Conservation (phyloP, 2,113 vertebrate species). For the Sclerurus mexicanus region DNA sequence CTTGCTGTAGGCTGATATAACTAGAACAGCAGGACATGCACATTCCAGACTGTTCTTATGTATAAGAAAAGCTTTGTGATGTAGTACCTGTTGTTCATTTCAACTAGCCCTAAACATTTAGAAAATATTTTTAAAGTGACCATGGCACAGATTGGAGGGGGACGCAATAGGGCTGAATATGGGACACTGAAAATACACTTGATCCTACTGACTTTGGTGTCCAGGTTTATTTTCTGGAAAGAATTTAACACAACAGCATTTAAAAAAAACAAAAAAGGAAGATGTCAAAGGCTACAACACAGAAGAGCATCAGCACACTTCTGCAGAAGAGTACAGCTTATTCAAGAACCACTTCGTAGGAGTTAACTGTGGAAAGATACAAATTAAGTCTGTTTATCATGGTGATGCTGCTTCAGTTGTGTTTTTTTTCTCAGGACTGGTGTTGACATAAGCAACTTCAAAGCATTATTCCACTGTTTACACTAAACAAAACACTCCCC, state of each 20-base stretch:
- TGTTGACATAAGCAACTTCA: constrained; percentile 62
- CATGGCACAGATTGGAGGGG: not conserved
- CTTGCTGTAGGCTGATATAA: not conserved
- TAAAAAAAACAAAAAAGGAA: not conserved
- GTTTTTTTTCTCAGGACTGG: not conserved
- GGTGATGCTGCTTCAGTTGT: not conserved
- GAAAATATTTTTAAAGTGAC: not conserved
- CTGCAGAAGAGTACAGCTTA: not conserved
- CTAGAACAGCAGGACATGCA: not conserved
- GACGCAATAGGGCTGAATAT: not conserved
- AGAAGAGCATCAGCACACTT: not conserved
- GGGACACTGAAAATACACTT: not conserved
- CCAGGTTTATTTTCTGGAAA: not conserved
- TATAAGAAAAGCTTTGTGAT: not conserved
- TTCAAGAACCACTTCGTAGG: not conserved
- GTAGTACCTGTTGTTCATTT: not conserved
- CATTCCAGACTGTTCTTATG: not conserved
- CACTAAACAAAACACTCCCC: constrained; percentile 47
- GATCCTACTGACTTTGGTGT: not conserved
- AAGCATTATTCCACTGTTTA: constrained; percentile 51
- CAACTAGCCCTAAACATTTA: not conserved
- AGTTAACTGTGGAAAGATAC: not conserved
- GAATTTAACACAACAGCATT: not conserved
- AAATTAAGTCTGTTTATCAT: constrained; percentile 27
- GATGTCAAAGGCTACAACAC: not conserved